phyloP scores from a whole-genome alignment of 2,888 invertebrate genomes.

The Plagodis dolabraria region DNA sequence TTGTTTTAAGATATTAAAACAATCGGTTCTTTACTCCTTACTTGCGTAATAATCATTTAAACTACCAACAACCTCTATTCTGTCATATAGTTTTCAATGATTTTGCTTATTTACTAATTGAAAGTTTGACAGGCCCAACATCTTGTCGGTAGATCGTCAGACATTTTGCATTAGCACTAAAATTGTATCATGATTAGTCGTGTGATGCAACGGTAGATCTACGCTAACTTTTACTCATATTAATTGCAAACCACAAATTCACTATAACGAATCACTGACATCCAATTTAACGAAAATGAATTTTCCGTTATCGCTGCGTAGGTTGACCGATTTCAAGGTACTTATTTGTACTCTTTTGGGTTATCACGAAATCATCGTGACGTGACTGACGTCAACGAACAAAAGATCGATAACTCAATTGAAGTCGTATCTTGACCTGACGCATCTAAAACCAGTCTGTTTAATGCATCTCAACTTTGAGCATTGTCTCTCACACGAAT shows the following conservation, averaged over 20 bases:
- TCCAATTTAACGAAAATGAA: constrained; percentile 10
- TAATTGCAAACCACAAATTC: background rate
- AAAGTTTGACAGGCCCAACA: no score
- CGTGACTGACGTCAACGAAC: constrained; percentile 37
- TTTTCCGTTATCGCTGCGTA: constrained; percentile 23
- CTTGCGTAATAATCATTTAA: no score
- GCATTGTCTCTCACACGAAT: constrained; percentile 79
- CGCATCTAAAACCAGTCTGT: constrained; percentile 48
- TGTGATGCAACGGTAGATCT: no score
- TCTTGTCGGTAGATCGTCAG: no score
- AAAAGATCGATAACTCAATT: constrained; percentile 36
- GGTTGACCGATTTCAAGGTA: constrained; percentile 12
- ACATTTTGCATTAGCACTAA: no score
- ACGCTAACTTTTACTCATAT: background rate
- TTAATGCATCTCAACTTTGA: constrained; percentile 61
- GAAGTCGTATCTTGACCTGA: constrained; percentile 28
- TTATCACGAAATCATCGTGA: constrained; percentile 24
- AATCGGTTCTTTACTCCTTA: no score
- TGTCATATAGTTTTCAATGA: no score
- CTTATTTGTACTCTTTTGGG: constrained; percentile 16
- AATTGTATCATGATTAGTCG: no score
- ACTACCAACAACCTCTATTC: no score
- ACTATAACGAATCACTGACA: constrained; percentile 11
- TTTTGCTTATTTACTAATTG: no score
- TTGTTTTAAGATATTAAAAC: no score